A percentile compares a stretch with the other conserved stretches of the same genome.
These are phyloP conservation scores for Lethocerus indicus DNA, from an alignment of 1,140 invertebrate species.

Conservation along the genomic window DNA sequence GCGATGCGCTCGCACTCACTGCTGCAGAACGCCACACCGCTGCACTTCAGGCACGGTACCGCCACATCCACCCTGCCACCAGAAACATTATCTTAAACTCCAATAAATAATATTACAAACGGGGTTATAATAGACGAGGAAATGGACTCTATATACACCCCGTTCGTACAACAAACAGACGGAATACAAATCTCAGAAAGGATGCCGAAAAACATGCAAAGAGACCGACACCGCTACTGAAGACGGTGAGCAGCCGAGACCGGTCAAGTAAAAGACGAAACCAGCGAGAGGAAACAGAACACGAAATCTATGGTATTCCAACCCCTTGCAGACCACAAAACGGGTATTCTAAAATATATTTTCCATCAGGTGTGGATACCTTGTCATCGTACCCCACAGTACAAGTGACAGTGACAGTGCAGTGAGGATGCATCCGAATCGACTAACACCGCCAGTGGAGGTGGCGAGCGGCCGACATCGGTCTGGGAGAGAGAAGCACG, in stretches of 20 bases:
- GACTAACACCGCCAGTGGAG: neutral
- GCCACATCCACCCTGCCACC: constrained; percentile 35
- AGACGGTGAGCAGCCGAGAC: too few relatives aligned
- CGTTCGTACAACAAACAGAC: neutral
- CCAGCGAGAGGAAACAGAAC: too few relatives aligned
- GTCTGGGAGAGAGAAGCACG: neutral
- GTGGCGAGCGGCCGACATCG: neutral
- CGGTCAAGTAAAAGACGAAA: too few relatives aligned
- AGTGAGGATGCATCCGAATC: neutral
- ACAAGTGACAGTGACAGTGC: neutral
- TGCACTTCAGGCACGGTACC: constrained; percentile 56
- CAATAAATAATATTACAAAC: neutral
- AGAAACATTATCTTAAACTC: neutral
- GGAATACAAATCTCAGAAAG: neutral
- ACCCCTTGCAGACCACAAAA: too few relatives aligned
- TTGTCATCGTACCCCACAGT: neutral
- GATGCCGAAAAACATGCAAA: neutral
- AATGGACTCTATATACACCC: neutral
- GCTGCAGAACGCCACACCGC: constrained; percentile 57
- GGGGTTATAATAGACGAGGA: neutral
- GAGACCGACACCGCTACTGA: too few relatives aligned
- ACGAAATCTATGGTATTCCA: too few relatives aligned
- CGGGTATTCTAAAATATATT: too few relatives aligned
- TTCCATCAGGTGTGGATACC: too few relatives aligned
- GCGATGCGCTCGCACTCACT: constrained; percentile 47